Conservation (phyloP, 1,140 invertebrate genomes). For the Mylabris phalerata region DNA sequence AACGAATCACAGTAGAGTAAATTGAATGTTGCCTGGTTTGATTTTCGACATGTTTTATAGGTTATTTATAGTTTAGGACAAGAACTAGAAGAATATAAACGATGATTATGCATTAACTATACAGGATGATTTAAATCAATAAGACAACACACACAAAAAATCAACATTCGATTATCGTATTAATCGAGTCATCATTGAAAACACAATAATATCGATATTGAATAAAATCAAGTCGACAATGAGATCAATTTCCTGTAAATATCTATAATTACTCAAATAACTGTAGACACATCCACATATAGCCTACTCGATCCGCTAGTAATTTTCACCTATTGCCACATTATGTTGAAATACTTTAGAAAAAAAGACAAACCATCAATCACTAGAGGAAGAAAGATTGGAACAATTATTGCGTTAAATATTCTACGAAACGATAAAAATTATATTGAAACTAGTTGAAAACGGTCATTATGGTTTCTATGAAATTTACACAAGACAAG, state of each 20-base stretch:
- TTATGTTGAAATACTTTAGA: constrained; percentile 7
- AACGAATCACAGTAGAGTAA: constrained; percentile 24
- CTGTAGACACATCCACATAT: too few relatives aligned
- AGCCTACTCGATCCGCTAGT: neutral
- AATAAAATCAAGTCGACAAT: too few relatives aligned
- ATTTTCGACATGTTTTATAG: constrained; percentile 27
- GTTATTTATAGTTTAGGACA: constrained; percentile 32
- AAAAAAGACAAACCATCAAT: too few relatives aligned
- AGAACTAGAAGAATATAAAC: constrained; percentile 18
- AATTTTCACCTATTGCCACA: neutral
- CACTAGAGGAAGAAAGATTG: too few relatives aligned
- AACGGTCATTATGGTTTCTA: constrained; percentile 9
- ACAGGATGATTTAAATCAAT: too few relatives aligned
- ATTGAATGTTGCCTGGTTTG: constrained; percentile 17
- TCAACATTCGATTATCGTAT: too few relatives aligned
- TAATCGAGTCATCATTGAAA: too few relatives aligned
- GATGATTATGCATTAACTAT: too few relatives aligned
- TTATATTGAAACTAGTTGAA: neutral
- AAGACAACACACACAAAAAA: too few relatives aligned
- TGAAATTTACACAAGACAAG: constrained; percentile 7
- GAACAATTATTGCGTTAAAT: constrained; percentile 12
- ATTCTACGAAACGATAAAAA: constrained; percentile 11
- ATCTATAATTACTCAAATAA: too few relatives aligned
- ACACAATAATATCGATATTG: too few relatives aligned
- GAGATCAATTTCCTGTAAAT: too few relatives aligned